Percentiles rank a stretch among this genome's conserved stretches.
phyloP scores from a whole-genome alignment of 1,140 invertebrate species.

The Archivesica marissinica region DNA sequence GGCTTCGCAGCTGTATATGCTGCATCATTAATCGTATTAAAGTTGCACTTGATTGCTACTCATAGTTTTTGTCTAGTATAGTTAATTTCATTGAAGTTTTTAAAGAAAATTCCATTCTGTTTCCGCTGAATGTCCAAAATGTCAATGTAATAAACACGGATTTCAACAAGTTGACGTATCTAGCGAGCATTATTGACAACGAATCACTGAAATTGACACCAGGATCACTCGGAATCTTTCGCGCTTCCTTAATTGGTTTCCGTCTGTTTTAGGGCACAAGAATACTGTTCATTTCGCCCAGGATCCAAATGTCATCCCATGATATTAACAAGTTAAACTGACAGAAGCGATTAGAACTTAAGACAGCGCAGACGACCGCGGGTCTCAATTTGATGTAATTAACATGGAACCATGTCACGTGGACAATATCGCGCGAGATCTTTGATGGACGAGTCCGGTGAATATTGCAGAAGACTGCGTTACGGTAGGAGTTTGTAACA shows the following conservation, averaged over 20 bases:
- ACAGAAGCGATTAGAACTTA: slow-evolving; percentile 34
- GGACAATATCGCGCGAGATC: slow-evolving; percentile 8
- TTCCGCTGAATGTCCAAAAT: no score
- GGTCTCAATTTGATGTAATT: slow-evolving; percentile 34
- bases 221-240: slow-evolving; percentile 42
- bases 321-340: slow-evolving; percentile 55
- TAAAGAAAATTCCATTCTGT: no score
- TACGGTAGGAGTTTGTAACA: slow-evolving; percentile 12
- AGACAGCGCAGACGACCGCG: slow-evolving; percentile 16
- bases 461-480: not conserved
- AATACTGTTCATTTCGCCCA: slow-evolving; percentile 40
- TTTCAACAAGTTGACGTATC: not conserved
- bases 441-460: slow-evolving; percentile 25
- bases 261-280: slow-evolving; percentile 36
- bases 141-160: slow-evolving; percentile 29
- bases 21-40: no score
- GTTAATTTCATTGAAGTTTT: no score
- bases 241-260: slow-evolving; percentile 42
- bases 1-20: no score
- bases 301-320: slow-evolving; percentile 36
- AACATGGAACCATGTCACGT: slow-evolving; percentile 39
- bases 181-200: slow-evolving; percentile 15
- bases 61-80: no score
- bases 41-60: no score
- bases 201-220: slow-evolving; percentile 36